Base-by-base conservation (phyloP, 2,797 vertebrate species). In the Harpagifer antarcticus region DNA sequence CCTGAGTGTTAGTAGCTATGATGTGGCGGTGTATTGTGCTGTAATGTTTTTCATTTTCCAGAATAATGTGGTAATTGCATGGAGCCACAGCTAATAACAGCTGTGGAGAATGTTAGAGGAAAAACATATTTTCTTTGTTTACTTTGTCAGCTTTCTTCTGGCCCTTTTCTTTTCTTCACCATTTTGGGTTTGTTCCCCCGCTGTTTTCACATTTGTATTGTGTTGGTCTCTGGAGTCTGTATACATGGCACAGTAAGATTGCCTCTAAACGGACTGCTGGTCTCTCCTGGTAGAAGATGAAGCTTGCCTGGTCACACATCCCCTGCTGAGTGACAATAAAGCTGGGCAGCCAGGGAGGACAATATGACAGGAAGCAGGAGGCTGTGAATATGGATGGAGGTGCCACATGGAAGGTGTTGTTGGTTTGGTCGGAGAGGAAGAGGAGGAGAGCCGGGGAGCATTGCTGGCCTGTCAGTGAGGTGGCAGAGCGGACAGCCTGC, bases 301-400 rank as follows among this genome's bases (percentile, higher is more conserved):
- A 87, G 76, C 77, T 67, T 59, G 64, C 79, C 80, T 85, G 82
- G 79, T 88, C 81, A 82, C 83, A 85, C 81, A 78, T 88, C 78
- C 85, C 81, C 72, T 80, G 79, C 86, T 76, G 78, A 91, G 82
- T 88, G 82, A 86, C 84, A 91, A 84, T 76, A 82, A 89, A 48
- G 63, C 87, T 67, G 82, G 81, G 67, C 81, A 75, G 72, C 78
- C 83, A 78, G 79, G 79, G 81, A 91, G 76, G 86, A 67, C 66
- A 86, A 88, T 74, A 89, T 89, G 88, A 92, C 89, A 89, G 80
- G 68, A 53, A 88, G 72, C 77, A 81, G 76, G 84, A 83, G 53
- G 81, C 81, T 82, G 75, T 85, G 87, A 90, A 92, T 92, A 90
- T 88, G 88, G 85, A 94, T 89, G 78, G 65, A 84, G 83, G 68